Evolutionary conservation across 2,113 vertebrate genomes (phyloP).

Genomic region (Paedocypris sp.): DNA sequence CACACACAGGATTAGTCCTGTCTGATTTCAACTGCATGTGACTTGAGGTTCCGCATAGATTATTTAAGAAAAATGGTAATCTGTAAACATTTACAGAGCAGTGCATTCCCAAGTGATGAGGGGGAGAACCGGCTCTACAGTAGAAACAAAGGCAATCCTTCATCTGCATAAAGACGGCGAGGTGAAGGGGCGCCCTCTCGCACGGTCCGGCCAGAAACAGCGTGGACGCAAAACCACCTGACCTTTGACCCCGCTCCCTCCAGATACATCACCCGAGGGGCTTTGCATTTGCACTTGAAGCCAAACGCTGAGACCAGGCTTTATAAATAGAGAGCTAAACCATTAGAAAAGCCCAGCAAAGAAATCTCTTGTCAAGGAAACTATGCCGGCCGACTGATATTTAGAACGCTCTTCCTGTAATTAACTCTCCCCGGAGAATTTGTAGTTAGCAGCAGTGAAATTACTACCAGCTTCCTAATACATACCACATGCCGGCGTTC

Average conservation of each 20-base stretch:
- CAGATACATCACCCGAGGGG: conserved; percentile 26
- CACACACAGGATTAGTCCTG: conserved; percentile 36
- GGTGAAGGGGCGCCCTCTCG: conserved; percentile 1
- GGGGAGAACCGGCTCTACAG: conserved; percentile 40
- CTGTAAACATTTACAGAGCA: conserved; percentile 74
- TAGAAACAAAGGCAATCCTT: conserved; percentile 46
- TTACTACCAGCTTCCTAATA: conserved; percentile 97
- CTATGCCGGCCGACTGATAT: conserved; percentile 88
- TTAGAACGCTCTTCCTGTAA: conserved; percentile 99
- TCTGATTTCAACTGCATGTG: conserved; percentile 51
- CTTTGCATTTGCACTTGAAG: conserved; percentile 46
- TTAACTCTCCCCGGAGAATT: conserved; percentile 98
- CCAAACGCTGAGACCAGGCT: conserved; percentile 40
- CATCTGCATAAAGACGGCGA: conserved; percentile 45
- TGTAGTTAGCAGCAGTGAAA: conserved; percentile 97
- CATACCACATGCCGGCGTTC: conserved; percentile 83
- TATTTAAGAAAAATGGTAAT: conserved; percentile 63
- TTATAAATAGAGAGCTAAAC: conserved; percentile 61
- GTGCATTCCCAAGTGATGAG: conserved; percentile 47
- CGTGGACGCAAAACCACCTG: not conserved
- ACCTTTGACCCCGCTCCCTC: conserved; percentile 16
- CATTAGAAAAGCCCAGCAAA: conserved; percentile 52
- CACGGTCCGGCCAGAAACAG: not conserved
- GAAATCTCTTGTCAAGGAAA: conserved; percentile 87
- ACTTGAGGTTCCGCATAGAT: conserved; percentile 56